phyloP scores from a whole-genome alignment of 2,797 vertebrate species.

The Bradypodion ventrale region DNA sequence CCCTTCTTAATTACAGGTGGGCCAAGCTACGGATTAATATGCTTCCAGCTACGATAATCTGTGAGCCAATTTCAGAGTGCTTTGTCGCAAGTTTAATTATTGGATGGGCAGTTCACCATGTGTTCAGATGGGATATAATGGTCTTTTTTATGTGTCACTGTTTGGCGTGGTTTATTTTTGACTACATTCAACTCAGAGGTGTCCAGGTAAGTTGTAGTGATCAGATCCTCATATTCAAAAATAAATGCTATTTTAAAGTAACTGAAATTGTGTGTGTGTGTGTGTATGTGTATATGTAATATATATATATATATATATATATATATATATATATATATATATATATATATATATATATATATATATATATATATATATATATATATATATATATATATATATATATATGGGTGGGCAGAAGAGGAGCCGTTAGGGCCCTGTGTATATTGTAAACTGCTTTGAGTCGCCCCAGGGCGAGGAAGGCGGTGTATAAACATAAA shows the following conservation, averaged over 20 bases:
- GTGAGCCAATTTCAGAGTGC: constrained; percentile 96
- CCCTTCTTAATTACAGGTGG: constrained; percentile 81
- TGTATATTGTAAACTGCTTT: too few species aligned
- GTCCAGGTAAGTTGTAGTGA: constrained; percentile 85
- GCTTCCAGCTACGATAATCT: constrained; percentile 91
- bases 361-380: background rate
- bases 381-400: background rate
- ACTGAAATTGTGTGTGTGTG: background rate
- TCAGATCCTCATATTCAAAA: background rate
- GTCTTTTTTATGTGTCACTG: constrained; percentile 99
- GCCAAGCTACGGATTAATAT: constrained; percentile 96
- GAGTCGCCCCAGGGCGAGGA: too few species aligned
- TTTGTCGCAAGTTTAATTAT: constrained; percentile 97
- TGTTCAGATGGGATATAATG: constrained; percentile 98
- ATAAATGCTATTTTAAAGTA: background rate
- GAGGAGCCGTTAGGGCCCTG: too few species aligned
- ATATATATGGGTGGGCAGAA: too few species aligned
- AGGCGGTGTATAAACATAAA: too few species aligned
- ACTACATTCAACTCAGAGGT: constrained; percentile 95
- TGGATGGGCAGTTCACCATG: constrained; percentile 93
- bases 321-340: background rate
- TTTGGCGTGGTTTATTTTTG: constrained; percentile 95
- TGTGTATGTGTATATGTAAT: too few species aligned
- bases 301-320: background rate
- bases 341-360: background rate